These are phyloP conservation scores for Pollenia amentaria DNA, from an alignment of 2,888 invertebrate species.

Conservation along the genomic window DNA sequence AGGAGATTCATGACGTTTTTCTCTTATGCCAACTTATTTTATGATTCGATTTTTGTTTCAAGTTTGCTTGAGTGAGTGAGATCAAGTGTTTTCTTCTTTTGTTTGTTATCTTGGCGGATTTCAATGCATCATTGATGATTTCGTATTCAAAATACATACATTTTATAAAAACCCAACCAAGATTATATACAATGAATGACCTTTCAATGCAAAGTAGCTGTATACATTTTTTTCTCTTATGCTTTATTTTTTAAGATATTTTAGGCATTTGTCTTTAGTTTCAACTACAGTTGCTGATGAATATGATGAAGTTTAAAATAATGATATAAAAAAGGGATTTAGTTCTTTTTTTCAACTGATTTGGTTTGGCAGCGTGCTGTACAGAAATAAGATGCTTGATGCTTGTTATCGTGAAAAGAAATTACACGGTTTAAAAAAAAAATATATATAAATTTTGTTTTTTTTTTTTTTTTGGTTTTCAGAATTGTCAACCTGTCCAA, in stretches of 20 bases:
- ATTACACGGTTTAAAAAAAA: slow-evolving; percentile 32
- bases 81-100: slow-evolving; percentile 67
- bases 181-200: slow-evolving; percentile 77
- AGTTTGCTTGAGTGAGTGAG: slow-evolving; percentile 48
- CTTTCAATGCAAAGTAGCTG: slow-evolving; percentile 82
- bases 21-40: slow-evolving; percentile 24
- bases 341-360: neutral
- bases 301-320: slow-evolving; percentile 71
- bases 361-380: slow-evolving; percentile 36
- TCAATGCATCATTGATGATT: slow-evolving; percentile 72
- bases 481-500: slow-evolving; percentile 72
- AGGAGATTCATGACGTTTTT: slow-evolving; percentile 34
- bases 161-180: slow-evolving; percentile 52
- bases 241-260: slow-evolving; percentile 31
- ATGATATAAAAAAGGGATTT: slow-evolving; percentile 68
- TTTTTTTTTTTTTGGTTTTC: slow-evolving; percentile 6
- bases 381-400: slow-evolving; percentile 61
- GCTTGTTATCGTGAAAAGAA: slow-evolving; percentile 67
- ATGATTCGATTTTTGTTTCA: slow-evolving; percentile 7
- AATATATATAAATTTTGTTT: neutral
- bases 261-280: slow-evolving; percentile 48
- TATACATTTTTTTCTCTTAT: slow-evolving; percentile 47
- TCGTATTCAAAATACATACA: slow-evolving; percentile 72
- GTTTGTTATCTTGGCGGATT: slow-evolving; percentile 71
- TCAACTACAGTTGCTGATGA: slow-evolving; percentile 60